Evolutionary conservation across 2,888 invertebrate species (phyloP).

Genomic region (Lordiphosa fenestrarum): DNA sequence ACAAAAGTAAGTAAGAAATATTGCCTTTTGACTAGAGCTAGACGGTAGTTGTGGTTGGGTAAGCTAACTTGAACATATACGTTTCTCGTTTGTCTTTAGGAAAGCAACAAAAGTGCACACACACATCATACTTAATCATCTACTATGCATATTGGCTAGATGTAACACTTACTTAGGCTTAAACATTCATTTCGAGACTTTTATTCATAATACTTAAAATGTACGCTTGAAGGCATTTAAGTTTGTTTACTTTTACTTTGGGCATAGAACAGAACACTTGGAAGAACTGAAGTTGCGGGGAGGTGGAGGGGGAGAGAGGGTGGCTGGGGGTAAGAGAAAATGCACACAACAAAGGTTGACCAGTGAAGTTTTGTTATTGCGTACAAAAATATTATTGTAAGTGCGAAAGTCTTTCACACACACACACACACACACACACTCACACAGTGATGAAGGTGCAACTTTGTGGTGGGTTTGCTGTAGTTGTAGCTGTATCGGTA

Average conservation of each 20-base stretch:
- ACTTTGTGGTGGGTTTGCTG: conserved; percentile 57
- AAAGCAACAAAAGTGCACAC: conserved; percentile 62
- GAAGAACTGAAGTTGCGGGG: conserved; percentile 16
- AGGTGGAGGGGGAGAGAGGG: background rate
- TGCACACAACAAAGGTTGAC: conserved; percentile 53
- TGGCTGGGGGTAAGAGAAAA: conserved; percentile 37
- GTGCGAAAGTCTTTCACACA: conserved; percentile 29
- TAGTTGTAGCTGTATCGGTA: conserved; percentile 20
- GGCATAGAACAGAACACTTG: conserved; percentile 40
- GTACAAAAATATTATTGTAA: conserved; percentile 22
- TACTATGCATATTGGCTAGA: conserved; percentile 29
- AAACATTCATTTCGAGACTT: conserved; percentile 52
- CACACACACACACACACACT: conserved; percentile 25
- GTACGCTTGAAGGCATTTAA: conserved; percentile 69
- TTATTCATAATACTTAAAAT: conserved; percentile 63
- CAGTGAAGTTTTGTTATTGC: conserved; percentile 16
- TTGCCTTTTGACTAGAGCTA: conserved; percentile 33
- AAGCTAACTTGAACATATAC: conserved; percentile 14
- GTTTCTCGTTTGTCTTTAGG: conserved; percentile 54
- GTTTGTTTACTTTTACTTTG: conserved; percentile 1
- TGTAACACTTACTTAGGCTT: conserved; percentile 40
- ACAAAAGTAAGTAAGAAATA: conserved; percentile 27
- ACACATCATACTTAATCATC: conserved; percentile 33
- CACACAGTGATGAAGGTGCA: conserved; percentile 32
- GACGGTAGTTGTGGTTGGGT: conserved; percentile 11